Conservation (phyloP, 2,888 invertebrate species). For the Lacanobia oleracea region DNA sequence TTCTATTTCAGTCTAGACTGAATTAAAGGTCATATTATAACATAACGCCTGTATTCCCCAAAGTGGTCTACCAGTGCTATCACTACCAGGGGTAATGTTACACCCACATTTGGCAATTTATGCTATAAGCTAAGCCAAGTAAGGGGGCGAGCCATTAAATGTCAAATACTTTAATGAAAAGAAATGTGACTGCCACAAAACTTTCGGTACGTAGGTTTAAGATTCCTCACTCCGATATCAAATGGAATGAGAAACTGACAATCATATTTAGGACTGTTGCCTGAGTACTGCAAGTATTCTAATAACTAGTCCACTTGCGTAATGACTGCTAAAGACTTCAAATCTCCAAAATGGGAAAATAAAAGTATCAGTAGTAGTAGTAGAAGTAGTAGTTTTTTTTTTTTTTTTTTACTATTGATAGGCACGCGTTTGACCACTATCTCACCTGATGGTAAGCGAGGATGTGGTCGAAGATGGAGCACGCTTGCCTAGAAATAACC, state of each 20-base stretch:
- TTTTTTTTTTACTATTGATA: too few relatives aligned
- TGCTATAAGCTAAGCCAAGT: background rate
- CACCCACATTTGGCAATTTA: constrained; percentile 14
- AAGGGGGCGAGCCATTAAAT: background rate
- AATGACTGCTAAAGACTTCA: too few relatives aligned
- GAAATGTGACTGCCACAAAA: background rate
- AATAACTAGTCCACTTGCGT: too few relatives aligned
- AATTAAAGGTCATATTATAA: constrained; percentile 18
- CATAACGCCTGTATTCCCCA: constrained; percentile 1
- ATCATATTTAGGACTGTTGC: background rate
- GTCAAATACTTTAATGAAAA: constrained; percentile 4
- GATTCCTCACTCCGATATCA: background rate
- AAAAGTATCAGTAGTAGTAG: too few relatives aligned
- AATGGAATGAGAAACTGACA: background rate
- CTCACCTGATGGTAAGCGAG: too few relatives aligned
- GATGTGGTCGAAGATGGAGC: too few relatives aligned
- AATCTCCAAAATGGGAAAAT: background rate
- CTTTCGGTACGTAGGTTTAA: background rate
- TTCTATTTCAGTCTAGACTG: constrained; percentile 41
- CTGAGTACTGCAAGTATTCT: too few relatives aligned
- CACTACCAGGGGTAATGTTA: background rate
- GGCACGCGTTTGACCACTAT: too few relatives aligned
- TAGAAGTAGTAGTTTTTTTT: too few relatives aligned
- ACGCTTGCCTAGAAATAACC: too few relatives aligned
- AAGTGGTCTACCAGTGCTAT: background rate